Evolutionary conservation across 2,797 vertebrate genomes (phyloP), one percentile per base, ranked within the genome.

Genomic region (Calcarius lapponicus): DNA sequence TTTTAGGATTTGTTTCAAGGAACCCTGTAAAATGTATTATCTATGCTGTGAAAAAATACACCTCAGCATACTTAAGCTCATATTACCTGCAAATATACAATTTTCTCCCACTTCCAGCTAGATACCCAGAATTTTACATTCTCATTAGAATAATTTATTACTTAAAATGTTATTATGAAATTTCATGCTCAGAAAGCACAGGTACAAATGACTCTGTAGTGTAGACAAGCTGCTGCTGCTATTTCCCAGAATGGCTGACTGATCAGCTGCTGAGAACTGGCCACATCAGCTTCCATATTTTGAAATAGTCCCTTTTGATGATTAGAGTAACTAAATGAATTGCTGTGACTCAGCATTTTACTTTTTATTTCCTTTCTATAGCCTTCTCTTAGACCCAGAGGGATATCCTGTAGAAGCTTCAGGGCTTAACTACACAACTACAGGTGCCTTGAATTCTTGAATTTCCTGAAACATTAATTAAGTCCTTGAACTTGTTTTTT

Each of bases 271-370:
- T 58, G 60, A 94, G 70, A 96, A 90, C 66, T 69, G 72, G 62
- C 70, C 56, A 71, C 81, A 83, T 75, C 5, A 5, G 82, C 72
- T 93, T 85, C 40, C 22, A n/a, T n/a, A 93, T 90, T 91, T 51
- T 88, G 75, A 58, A 95, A 64, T 12, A 92, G 76, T 83, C 56
- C 15, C 47, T 48, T 92, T 70, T 88, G 80, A 64, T 53, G 53
- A 94, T 92, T n/a, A 96, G 10, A 96, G 60, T 93, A 81, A 82
- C 43, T 4, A 29, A 64, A 58, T n/a, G 11, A 94, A 78, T n/a
- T 94, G 36, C 73, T 79, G 91, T 96, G 96, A 97, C 84, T 96
- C 93, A 94, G 95, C 86, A 93, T 70, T 65, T 92, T 64, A 62
- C 71, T 88, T 81, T 96, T 70, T 60, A 95, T 95, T 94, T 94